Percentiles rank a stretch among this genome's conserved stretches.
Conservation (phyloP, 2,113 vertebrate genomes). For the Poecilia latipinna region DNA sequence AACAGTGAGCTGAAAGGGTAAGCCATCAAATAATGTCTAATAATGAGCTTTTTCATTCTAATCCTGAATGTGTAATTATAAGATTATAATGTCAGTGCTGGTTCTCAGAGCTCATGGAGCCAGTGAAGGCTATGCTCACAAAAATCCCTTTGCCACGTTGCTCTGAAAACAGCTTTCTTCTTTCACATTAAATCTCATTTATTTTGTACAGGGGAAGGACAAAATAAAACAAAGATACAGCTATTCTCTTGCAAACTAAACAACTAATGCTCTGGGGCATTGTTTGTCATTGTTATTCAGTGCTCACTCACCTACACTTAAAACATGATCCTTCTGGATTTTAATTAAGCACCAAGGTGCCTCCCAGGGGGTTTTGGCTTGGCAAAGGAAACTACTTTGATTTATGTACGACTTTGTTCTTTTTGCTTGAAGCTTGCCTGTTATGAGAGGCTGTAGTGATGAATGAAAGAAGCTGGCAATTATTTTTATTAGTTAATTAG, state of each 20-base stretch:
- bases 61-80: slow-evolving; percentile 76
- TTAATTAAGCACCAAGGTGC: slow-evolving; percentile 84
- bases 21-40: slow-evolving; percentile 72
- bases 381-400: slow-evolving; percentile 83
- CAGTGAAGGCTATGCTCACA: slow-evolving; percentile 61
- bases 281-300: slow-evolving; percentile 85
- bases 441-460: slow-evolving; percentile 72
- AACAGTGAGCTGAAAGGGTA: slow-evolving; percentile 52
- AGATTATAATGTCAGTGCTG: slow-evolving; percentile 75
- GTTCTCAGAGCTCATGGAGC: slow-evolving; percentile 67
- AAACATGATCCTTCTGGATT: slow-evolving; percentile 86
- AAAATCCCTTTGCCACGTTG: slow-evolving; percentile 37
- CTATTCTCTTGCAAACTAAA: slow-evolving; percentile 72
- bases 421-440: slow-evolving; percentile 77
- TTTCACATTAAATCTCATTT: slow-evolving; percentile 69
- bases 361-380: slow-evolving; percentile 78
- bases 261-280: slow-evolving; percentile 72
- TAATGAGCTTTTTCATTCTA: slow-evolving; percentile 74
- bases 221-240: slow-evolving; percentile 51
- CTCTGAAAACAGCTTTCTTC: slow-evolving; percentile 41
- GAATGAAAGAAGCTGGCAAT: slow-evolving; percentile 70
- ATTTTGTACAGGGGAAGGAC: not conserved
- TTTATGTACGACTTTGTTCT: slow-evolving; percentile 83
- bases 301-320: slow-evolving; percentile 82
- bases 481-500: slow-evolving; percentile 81